Base-by-base conservation (phyloP, 1,140 invertebrate genomes). In the Teleopsis dalmanni region DNA sequence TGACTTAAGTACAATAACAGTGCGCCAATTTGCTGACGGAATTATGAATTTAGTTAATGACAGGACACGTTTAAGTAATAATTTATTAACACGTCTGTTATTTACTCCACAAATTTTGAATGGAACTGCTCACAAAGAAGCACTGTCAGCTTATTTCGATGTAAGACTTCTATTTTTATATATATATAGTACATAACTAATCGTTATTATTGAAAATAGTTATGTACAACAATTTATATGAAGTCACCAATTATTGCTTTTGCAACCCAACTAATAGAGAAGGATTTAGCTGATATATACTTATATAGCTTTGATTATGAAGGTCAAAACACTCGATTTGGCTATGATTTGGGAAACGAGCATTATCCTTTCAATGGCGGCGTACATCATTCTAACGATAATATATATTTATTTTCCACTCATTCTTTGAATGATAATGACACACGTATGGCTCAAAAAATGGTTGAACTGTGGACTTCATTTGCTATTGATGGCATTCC, bases 321-420 rank as follows among this genome's bases (percentile, higher is more conserved):
- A 19, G 67, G 67, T 0, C 18, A 57, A 10, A 27, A 59, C n/a
- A 70, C 64, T 1, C 59, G 64, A 0, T 73, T 72, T 51, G 70
- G 70, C 10, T 73, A 67, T 54, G 71, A 66, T 26, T 48, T 59
- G 3, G 59, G 57, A 31, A 70, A 63, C 16, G 44, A 47, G 0
- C 67, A 72, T 31, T 72, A 71, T 57, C 71, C 69, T 3, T 73
- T 72, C 9, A 59, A 72, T 42, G 71, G 70, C 5, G 71, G 71
- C 13, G 62, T 67, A 5, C 69, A 72, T 51, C 71, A 73, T 54
- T 72, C 70, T 0, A 58, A 72, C 38, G 71, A 73, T 36, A 62
- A 71, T 41, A 57, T 73, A 8, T 72, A 72, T 37, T 35, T 73
- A 1, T 72, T 70, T 50, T 57, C 67, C 14, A 63, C 57, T 3